Evolutionary conservation across 2,888 invertebrate genomes (phyloP).

Genomic region (Schrankia costaestrigalis): DNA sequence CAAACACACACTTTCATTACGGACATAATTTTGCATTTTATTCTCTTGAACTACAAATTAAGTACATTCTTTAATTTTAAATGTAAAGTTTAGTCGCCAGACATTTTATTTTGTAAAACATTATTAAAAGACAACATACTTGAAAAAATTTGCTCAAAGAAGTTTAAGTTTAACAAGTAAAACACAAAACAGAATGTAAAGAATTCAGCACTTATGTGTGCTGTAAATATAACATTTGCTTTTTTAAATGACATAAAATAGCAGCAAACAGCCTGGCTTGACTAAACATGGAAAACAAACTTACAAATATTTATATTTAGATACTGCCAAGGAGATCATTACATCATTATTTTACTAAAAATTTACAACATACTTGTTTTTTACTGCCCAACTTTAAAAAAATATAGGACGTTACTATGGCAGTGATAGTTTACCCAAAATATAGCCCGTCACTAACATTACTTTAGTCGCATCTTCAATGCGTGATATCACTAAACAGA

Average conservation of each 20-base stretch:
- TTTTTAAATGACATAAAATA: no score
- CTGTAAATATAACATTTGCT: no score
- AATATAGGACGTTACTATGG: slow-evolving; percentile 27
- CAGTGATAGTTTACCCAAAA: slow-evolving; percentile 20
- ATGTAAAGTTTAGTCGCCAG: neutral
- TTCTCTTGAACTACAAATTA: slow-evolving; percentile 31
- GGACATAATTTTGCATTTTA: slow-evolving; percentile 33
- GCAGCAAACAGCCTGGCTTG: no score
- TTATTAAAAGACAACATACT: no score
- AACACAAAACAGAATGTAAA: slow-evolving; percentile 9
- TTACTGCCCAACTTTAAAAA: slow-evolving; percentile 26
- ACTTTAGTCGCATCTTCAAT: slow-evolving; percentile 2
- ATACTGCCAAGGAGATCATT: slow-evolving; percentile 29
- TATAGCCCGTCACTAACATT: slow-evolving; percentile 29
- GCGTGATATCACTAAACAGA: no score
- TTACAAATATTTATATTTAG: no score
- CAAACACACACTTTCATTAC: neutral
- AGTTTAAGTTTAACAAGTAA: neutral
- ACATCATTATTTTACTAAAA: slow-evolving; percentile 12
- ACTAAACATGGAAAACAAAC: no score
- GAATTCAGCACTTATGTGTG: no score
- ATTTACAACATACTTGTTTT: slow-evolving; percentile 4
- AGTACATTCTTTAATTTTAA: slow-evolving; percentile 17
- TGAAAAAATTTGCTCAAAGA: no score
- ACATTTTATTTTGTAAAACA: no score